Conservation (phyloP, 2,888 invertebrate species). For the Drosophila acutilabella region DNA sequence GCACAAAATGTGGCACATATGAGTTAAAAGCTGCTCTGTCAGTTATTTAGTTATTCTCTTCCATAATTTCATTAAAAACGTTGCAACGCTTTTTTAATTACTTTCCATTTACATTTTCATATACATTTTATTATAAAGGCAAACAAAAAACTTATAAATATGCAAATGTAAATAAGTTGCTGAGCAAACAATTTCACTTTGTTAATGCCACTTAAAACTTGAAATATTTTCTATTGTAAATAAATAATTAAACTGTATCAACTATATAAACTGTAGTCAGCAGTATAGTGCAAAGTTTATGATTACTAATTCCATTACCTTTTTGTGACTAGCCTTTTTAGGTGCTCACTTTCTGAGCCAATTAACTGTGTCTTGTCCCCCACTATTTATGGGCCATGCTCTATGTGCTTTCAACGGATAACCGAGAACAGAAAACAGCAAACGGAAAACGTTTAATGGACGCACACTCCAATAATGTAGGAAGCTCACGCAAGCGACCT, state of each 20-base stretch:
- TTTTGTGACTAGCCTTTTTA: not conserved
- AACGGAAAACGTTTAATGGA: constrained; percentile 52
- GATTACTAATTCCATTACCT: constrained; percentile 7
- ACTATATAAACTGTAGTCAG: not conserved
- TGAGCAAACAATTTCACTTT: not conserved
- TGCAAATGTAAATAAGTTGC: constrained; percentile 14
- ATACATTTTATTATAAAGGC: not conserved
- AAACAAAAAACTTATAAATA: constrained; percentile 8
- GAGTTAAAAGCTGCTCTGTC: constrained; percentile 7
- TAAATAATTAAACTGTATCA: not conserved
- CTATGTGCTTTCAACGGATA: constrained; percentile 46
- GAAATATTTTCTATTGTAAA: not conserved
- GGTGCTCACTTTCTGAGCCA: constrained; percentile 23
- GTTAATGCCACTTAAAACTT: not conserved
- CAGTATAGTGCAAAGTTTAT: not conserved
- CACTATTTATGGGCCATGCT: constrained; percentile 38
- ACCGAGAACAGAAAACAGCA: constrained; percentile 23
- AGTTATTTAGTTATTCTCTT: constrained; percentile 15
- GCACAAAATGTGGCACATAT: not conserved
- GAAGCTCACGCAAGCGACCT: constrained; percentile 55
- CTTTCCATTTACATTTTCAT: not conserved
- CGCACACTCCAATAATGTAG: constrained; percentile 43
- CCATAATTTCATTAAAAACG: constrained; percentile 26
- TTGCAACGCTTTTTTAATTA: constrained; percentile 11
- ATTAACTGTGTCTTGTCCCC: constrained; percentile 29